Evolutionary conservation across 2,888 invertebrate species (phyloP).

Genomic region (Ernsta delagoae): DNA sequence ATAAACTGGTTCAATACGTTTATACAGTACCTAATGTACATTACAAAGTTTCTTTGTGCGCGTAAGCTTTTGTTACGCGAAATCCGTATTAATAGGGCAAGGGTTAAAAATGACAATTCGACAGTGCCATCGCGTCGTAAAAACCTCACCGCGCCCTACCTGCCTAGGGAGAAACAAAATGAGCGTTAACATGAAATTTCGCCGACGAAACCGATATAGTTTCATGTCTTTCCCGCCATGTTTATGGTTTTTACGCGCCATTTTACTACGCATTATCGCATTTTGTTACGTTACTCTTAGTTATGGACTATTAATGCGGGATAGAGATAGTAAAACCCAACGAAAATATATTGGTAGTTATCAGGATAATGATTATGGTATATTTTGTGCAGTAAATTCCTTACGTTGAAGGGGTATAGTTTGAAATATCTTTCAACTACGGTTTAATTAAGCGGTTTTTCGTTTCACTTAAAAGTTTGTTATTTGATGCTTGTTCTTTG

Average conservation of each 20-base stretch:
- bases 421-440: too few relatives aligned
- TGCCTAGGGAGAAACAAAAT: constrained; percentile 20
- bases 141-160: constrained; percentile 11
- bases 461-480: too few relatives aligned
- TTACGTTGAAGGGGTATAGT: too few relatives aligned
- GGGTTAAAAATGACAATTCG: constrained; percentile 26
- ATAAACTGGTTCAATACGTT: too few relatives aligned
- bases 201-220: constrained; percentile 20
- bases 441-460: too few relatives aligned
- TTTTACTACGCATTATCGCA: constrained; percentile 19
- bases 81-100: background rate
- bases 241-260: constrained; percentile 16
- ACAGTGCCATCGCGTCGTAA: constrained; percentile 26
- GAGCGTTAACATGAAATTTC: constrained; percentile 22
- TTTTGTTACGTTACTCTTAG: constrained; percentile 13
- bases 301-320: constrained; percentile 21
- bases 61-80: too few relatives aligned
- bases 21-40: too few relatives aligned
- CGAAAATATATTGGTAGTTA: background rate
- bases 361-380: background rate
- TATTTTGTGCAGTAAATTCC: background rate
- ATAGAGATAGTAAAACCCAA: background rate
- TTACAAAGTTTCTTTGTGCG: too few relatives aligned
- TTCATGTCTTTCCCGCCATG: constrained; percentile 16
- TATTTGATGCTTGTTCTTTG: too few relatives aligned